Evolutionary conservation across 2,113 vertebrate species (phyloP).

Genomic region (Syrrhaptes paradoxus): DNA sequence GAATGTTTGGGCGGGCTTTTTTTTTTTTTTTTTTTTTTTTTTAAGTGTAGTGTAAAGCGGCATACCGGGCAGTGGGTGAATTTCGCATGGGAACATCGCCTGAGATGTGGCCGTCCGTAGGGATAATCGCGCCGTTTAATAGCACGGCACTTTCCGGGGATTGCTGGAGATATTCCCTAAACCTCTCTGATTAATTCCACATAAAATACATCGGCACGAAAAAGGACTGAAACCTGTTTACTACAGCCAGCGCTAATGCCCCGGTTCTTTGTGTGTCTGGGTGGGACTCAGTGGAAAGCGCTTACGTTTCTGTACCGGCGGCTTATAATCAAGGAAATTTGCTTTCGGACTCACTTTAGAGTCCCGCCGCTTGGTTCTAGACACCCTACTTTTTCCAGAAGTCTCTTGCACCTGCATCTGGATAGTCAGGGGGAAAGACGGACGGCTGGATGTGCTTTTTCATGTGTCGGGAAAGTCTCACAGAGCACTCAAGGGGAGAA

Average conservation of each 20-base stretch:
- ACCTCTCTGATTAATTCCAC: not conserved
- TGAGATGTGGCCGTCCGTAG: not conserved
- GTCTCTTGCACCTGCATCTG: slow-evolving; percentile 18
- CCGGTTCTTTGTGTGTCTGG: not conserved
- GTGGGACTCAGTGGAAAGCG: not conserved
- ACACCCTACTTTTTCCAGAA: not conserved
- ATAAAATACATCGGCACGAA: not conserved
- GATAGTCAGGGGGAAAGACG: not conserved
- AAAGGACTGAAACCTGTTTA: not conserved
- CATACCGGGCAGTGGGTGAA: not conserved
- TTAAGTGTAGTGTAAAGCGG: not conserved
- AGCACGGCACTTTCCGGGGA: not conserved
- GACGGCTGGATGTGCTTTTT: not conserved
- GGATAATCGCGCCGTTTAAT: not conserved
- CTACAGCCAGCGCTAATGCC: not conserved
- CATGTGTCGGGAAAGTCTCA: not conserved
- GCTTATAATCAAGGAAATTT: not conserved
- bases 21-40: too few species aligned
- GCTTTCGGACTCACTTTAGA: not conserved
- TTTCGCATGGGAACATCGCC: not conserved
- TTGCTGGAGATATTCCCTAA: not conserved
- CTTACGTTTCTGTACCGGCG: not conserved
- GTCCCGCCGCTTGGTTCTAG: not conserved
- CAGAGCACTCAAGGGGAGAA: not conserved
- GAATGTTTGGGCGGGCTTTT: not conserved